Base-by-base conservation (phyloP, 1,140 invertebrate species). In the Listronotus bonariensis region DNA sequence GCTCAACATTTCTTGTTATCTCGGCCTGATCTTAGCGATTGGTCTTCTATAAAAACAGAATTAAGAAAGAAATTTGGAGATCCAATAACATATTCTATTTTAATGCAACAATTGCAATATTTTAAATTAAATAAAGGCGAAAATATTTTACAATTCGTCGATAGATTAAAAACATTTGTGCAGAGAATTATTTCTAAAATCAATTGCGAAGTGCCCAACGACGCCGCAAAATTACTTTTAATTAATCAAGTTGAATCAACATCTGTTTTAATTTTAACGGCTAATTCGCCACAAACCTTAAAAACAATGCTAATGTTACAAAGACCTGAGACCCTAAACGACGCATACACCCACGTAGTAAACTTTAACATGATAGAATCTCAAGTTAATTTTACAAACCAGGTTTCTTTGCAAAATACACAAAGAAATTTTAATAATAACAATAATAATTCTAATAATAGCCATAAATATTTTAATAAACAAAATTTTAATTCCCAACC, bases 1-100 rank as follows among this genome's bases (percentile, higher is more conserved):
- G 60, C 60, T 8, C 1, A 38, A 7, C n/a, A 64, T 31, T 56
- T 56, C 18, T 18, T 56, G 9, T 26, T 48, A 9, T 56, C 12
- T 15, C 11, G 61, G 18, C 43, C 61, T 3, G 51, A 64, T 57
- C 6, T 64, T 17, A 31, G 6, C 12, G 20, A 17, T 12, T 64
- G 61, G 61, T n/a, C 11, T 20, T 3, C 26, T 0, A 36, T 64
- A 42, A 56, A 56, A 48, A 4, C 11, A 10, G 61, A 41, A 6
- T 49, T 56, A 48, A 55, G 53, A 56, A 40, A 53, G 6, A 64
- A 56, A 42, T 64, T 56, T 56, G 61, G 61, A 8, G 61, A 64
- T 20, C 18, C 11, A 38, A 36, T 56, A 14, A 36, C 5, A 15
- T 38, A 17, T 11, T 18, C 8, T 7, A 20, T 56, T 6, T 26